These are phyloP conservation scores for Paramormyrops kingsleyae DNA, from an alignment of 2,113 vertebrate species.

Conservation along the genomic window DNA sequence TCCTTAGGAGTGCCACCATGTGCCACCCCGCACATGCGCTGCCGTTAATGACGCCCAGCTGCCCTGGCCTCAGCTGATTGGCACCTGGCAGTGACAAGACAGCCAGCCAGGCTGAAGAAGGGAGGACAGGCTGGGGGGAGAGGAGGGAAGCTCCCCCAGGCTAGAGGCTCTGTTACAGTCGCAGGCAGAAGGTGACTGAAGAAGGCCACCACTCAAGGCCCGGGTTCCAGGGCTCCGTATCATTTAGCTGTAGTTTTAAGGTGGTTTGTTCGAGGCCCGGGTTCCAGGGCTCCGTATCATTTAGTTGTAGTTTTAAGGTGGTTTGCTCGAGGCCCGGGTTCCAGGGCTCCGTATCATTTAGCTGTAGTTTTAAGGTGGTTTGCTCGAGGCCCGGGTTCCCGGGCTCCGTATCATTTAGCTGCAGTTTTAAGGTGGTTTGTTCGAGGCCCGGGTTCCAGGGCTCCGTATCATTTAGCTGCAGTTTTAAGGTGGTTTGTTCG, in stretches of 20 bases:
- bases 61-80: neutral
- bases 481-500: neutral
- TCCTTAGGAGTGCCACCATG: neutral
- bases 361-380: neutral
- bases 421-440: neutral
- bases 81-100: neutral
- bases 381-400: neutral
- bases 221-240: neutral
- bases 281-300: no score
- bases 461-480: neutral
- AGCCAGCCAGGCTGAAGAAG: neutral
- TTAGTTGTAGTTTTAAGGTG: neutral
- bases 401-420: neutral
- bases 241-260: neutral
- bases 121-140: neutral
- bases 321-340: neutral
- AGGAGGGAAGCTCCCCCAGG: neutral
- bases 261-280: neutral
- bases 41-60: neutral
- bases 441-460: neutral
- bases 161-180: neutral
- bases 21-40: neutral
- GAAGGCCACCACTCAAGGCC: neutral
- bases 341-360: neutral
- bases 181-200: neutral